These are phyloP conservation scores for Drosophila kikkawai DNA, from an alignment of 1,140 invertebrate species.

Conservation along the genomic window DNA sequence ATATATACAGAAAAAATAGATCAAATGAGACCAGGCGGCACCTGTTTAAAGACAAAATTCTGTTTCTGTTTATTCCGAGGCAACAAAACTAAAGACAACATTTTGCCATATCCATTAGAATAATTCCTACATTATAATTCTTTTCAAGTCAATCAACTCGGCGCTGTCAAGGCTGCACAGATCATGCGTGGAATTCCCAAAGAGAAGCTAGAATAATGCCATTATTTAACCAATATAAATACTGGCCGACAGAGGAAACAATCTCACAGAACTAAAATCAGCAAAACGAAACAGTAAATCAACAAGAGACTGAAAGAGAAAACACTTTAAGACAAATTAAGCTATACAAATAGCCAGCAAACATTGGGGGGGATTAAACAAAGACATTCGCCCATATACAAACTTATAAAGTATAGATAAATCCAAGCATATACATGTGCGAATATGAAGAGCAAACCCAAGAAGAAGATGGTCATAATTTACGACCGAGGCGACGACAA, in stretches of 20 bases:
- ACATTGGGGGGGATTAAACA: conserved; percentile 32
- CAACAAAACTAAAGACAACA: conserved; percentile 20
- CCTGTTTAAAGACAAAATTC: conserved; percentile 60
- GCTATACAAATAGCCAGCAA: conserved; percentile 36
- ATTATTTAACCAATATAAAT: conserved; percentile 32
- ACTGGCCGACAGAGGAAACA: conserved; percentile 21
- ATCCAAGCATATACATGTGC: conserved; percentile 8
- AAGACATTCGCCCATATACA: conserved; percentile 14
- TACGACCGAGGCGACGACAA: conserved; percentile 41
- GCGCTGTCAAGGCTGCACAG: conserved; percentile 47
- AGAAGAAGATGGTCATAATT: conserved; percentile 32
- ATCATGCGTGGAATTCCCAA: conserved; percentile 22
- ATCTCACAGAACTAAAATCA: conserved; percentile 28
- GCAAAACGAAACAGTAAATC: conserved; percentile 38
- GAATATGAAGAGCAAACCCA: conserved; percentile 34
- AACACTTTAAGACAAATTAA: conserved; percentile 54
- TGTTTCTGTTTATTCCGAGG: conserved; percentile 17
- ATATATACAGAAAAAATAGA: conserved; percentile 33
- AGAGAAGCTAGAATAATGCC: conserved; percentile 13
- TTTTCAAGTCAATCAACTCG: conserved; percentile 54
- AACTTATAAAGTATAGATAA: conserved; percentile 22
- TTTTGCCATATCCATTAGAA: conserved; percentile 37
- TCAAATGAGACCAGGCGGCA: conserved; percentile 49
- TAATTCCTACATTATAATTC: conserved; percentile 10
- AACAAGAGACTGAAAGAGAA: conserved; percentile 42